These are phyloP conservation scores for Taurulus bubalis DNA, from an alignment of 2,113 vertebrate genomes.

Conservation along the genomic window DNA sequence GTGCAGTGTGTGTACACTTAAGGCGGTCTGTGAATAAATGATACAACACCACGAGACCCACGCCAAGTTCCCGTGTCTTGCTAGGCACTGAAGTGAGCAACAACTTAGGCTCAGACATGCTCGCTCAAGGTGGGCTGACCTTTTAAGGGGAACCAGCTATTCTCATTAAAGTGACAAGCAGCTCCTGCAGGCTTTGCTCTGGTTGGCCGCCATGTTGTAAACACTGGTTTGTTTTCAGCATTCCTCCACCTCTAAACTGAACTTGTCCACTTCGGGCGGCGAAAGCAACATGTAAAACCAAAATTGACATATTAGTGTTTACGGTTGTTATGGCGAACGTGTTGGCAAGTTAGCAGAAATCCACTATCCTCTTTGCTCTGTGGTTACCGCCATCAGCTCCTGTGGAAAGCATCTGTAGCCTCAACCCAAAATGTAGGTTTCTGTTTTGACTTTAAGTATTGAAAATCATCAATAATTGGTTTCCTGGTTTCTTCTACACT, in stretches of 20 bases:
- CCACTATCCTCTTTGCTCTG: neutral
- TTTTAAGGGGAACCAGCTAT: neutral
- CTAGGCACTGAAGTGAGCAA: too few relatives aligned
- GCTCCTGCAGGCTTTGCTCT: neutral
- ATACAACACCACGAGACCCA: neutral
- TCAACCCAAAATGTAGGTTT: neutral
- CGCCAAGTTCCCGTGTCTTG: neutral
- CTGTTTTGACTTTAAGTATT: neutral
- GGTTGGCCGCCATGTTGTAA: neutral
- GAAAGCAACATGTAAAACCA: neutral
- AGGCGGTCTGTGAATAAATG: neutral
- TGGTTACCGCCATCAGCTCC: neutral
- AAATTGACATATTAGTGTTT: neutral
- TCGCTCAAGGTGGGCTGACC: neutral
- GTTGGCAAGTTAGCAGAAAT: neutral
- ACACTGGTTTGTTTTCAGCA: neutral
- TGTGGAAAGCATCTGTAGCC: neutral
- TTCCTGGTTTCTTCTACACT: neutral
- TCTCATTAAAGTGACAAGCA: neutral
- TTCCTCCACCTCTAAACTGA: neutral
- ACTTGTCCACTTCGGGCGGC: neutral
- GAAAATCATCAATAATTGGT: slow-evolving; percentile 2
- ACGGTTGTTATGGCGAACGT: neutral
- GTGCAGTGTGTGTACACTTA: neutral
- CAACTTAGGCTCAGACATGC: too few relatives aligned